Base-by-base conservation (phyloP, 2,113 vertebrate genomes). In the Microcebus ravelobensis region DNA sequence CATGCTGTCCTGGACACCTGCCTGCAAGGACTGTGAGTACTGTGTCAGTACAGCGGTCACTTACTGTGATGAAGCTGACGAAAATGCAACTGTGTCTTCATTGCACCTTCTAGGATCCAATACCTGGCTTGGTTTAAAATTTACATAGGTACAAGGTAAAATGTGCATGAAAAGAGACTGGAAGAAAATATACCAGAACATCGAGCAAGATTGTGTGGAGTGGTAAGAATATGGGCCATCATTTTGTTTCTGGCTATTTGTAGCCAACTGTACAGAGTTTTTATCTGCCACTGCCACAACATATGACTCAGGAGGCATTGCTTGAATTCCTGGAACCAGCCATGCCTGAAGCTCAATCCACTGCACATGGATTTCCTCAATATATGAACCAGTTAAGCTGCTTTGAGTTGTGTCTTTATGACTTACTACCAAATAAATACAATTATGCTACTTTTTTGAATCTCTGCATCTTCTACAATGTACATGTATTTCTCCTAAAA, bases 291-390 rank as follows among this genome's bases (percentile, higher is more conserved):
- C 8, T 67, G 57, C 77, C 36, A 52, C 5, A 13, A 8, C 14
- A 1, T 34, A 42, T 23, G 52, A 65, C 79, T 76, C 39, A 42
- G 52, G 52, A 83, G 65, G n/a, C 34, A 74, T 73, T 82, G 71
- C 55, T 76, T 71, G 42, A 83, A 71, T 93, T 91, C 74, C 93
- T 93, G 83, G 82, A 97, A 83, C 89, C 25, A 73, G 1, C 94
- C 57, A 25, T 27, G n/a, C 68, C 89, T 94, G 89, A 93, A 89
- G 76, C 55, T 84, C 74, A 57, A 29, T 29, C 70, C 3, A n/a
- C 2, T 93, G 87, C 70, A 81, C 48, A 42, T 97, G 59, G n/a
- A 84, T 90, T 76, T 93, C 55, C 39, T 80, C 52, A 77, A 82
- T 71, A 27, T 12, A 11, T 15, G 25, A 96, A 34, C 61, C 29